phyloP scores from a whole-genome alignment of 2,888 invertebrate genomes.

The Agriopis marginaria region DNA sequence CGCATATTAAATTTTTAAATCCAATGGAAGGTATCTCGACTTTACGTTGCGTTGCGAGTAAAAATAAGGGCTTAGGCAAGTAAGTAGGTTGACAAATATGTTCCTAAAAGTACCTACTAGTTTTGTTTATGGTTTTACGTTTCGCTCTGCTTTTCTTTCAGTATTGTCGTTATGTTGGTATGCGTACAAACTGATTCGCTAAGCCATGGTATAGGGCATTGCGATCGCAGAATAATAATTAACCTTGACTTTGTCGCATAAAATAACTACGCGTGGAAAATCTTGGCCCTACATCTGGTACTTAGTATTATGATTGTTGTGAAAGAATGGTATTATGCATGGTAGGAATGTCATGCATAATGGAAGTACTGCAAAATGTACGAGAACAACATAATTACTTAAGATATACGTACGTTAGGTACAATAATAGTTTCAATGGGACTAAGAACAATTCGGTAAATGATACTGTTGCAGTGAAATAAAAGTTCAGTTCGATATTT shows the following conservation, averaged over 20 bases:
- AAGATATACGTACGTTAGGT: neutral
- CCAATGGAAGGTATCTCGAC: too few species aligned
- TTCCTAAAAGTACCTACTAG: neutral
- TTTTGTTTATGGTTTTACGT: neutral
- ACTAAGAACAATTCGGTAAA: too few species aligned
- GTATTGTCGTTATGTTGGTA: constrained; percentile 3
- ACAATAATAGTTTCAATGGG: neutral
- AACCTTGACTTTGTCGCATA: constrained; percentile 31
- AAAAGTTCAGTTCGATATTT: too few species aligned
- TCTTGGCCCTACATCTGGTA: constrained; percentile 8
- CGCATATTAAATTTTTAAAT: too few species aligned
- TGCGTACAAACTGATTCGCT: constrained; percentile 13
- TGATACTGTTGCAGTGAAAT: too few species aligned
- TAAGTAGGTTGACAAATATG: neutral
- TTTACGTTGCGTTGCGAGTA: too few species aligned
- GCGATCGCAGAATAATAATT: constrained; percentile 15
- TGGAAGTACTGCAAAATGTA: constrained; percentile 7
- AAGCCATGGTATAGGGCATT: constrained; percentile 6
- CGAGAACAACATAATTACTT: constrained; percentile 1
- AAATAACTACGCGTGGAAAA: constrained; percentile 18
- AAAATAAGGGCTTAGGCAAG: too few species aligned
- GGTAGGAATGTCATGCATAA: constrained; percentile 9
- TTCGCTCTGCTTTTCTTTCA: constrained; percentile 1
- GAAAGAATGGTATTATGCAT: constrained; percentile 8
- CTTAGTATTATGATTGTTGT: constrained; percentile 17